Evolutionary conservation across 2,113 vertebrate genomes (phyloP).

Genomic region (Edolisoma coerulescens): DNA sequence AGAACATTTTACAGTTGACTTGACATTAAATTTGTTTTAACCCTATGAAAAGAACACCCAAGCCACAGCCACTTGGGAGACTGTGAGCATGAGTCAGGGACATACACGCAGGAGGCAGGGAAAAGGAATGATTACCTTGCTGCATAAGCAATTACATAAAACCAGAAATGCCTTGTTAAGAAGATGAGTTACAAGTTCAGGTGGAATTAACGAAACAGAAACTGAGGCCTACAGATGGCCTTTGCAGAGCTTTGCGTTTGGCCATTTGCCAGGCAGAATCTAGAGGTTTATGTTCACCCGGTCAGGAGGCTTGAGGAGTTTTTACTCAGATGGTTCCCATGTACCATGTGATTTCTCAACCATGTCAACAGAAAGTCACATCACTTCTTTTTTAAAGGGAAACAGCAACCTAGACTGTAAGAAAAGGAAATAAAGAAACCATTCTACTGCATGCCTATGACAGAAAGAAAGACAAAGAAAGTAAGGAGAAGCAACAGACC

Average conservation of each 20-base stretch:
- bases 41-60: background rate
- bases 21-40: background rate
- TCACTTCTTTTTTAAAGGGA: background rate
- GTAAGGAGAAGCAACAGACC: background rate
- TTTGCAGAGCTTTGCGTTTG: background rate
- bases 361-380: background rate
- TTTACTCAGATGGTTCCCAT: constrained; percentile 22
- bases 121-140: background rate
- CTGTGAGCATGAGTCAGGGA: background rate
- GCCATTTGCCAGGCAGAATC: background rate
- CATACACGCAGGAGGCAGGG: background rate
- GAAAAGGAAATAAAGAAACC: background rate
- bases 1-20: background rate
- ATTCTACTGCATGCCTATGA: background rate
- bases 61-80: background rate
- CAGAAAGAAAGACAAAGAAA: background rate
- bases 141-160: background rate
- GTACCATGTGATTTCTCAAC: background rate
- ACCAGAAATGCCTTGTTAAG: constrained; percentile 12
- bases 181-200: constrained; percentile 8
- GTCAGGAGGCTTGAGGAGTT: background rate
- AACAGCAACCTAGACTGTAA: background rate
- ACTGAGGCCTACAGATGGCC: background rate
- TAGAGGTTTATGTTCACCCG: background rate
- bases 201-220: constrained; percentile 34